Conservation (phyloP, 2,888 invertebrate genomes). For the Lithophane leautieri region DNA sequence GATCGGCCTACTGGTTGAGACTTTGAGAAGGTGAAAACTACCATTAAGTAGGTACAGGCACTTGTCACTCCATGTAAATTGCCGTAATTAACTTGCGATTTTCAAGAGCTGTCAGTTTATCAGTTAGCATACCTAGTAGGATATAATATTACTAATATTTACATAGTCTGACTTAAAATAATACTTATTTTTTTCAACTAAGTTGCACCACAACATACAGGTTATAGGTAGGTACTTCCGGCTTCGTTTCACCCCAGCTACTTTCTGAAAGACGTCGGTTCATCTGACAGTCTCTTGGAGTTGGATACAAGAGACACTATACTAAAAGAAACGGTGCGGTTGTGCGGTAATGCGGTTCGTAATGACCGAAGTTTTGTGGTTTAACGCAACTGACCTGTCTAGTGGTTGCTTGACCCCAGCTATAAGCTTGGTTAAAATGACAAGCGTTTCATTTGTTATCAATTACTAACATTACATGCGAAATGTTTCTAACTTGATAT, state of each 20-base stretch:
- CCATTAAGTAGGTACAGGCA: not conserved
- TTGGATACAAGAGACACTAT: conserved; percentile 2
- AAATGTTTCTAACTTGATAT: not conserved
- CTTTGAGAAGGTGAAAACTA: not conserved
- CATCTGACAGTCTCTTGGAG: not conserved
- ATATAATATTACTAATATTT: no score
- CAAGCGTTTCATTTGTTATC: not conserved
- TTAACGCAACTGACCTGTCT: conserved; percentile 3
- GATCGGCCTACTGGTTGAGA: not conserved
- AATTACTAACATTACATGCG: not conserved
- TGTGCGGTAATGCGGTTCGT: conserved; percentile 45
- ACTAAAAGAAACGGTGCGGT: no score
- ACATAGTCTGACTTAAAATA: not conserved
- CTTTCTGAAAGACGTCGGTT: conserved; percentile 6
- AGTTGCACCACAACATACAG: not conserved
- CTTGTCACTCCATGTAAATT: not conserved
- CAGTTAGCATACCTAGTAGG: no score
- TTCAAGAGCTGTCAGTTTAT: no score
- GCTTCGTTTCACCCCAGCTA: conserved; percentile 12
- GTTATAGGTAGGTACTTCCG: not conserved
- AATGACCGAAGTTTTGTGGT: conserved; percentile 46
- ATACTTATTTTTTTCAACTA: not conserved
- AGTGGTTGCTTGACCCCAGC: conserved; percentile 25
- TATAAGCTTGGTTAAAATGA: not conserved
- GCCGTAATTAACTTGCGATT: no score